Evolutionary conservation across 2,113 vertebrate genomes (phyloP).

Genomic region (Ameiurus melas): DNA sequence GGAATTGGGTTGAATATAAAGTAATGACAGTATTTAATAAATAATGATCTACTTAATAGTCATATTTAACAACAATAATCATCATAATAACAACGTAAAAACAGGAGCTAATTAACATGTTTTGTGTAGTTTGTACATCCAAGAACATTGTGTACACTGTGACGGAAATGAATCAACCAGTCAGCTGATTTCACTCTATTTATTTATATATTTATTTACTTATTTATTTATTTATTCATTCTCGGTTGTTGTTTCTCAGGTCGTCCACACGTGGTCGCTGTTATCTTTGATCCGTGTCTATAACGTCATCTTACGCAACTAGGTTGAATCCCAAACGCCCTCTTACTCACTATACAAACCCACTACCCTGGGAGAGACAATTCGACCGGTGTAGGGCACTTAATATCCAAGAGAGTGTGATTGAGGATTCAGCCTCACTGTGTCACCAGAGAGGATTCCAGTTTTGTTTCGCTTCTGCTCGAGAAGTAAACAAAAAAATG

Average conservation of each 20-base stretch:
- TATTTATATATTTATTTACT: too few relatives aligned
- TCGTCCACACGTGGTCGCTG: not conserved
- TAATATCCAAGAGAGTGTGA: not conserved
- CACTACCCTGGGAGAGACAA: not conserved
- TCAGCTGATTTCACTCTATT: not conserved
- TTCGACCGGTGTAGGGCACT: not conserved
- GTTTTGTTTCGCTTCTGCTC: not conserved
- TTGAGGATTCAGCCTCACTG: not conserved
- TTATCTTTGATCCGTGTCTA: not conserved
- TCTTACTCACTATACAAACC: not conserved
- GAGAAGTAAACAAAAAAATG: not conserved
- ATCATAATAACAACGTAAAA: not conserved
- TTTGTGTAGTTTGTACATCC: not conserved
- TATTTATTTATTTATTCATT: too few relatives aligned
- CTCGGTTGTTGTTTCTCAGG: not conserved
- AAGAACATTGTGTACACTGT: not conserved
- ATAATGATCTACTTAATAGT: not conserved
- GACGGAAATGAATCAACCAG: not conserved
- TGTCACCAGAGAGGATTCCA: not conserved
- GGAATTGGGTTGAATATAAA: too few relatives aligned
- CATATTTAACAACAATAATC: not conserved
- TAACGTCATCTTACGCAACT: not conserved
- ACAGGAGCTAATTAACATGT: not conserved
- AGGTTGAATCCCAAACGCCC: not conserved
- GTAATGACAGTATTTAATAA: too few relatives aligned